Conservation (phyloP, 2,888 invertebrate species). For the Phymatocera aterrima region DNA sequence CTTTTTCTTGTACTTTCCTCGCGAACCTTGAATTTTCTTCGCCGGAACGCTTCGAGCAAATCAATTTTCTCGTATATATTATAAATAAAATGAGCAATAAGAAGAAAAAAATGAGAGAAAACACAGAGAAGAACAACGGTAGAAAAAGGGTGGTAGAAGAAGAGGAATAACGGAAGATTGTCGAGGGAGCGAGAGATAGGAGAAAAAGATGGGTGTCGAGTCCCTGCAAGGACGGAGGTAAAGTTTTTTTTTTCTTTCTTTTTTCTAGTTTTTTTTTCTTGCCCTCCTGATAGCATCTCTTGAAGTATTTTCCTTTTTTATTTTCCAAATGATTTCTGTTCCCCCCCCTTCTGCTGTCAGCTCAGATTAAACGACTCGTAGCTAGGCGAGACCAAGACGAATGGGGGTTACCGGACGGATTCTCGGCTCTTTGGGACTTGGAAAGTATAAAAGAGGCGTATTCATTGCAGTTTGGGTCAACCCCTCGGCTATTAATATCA, state of each 20-base stretch:
- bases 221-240: conserved; percentile 19
- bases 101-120: too few relatives aligned
- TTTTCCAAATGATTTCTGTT: neutral
- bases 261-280: too few relatives aligned
- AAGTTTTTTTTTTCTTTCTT: too few relatives aligned
- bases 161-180: neutral
- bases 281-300: conserved; percentile 23
- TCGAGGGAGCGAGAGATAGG: neutral
- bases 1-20: too few relatives aligned
- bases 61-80: too few relatives aligned
- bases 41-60: too few relatives aligned
- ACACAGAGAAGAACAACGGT: neutral
- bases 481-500: conserved; percentile 43
- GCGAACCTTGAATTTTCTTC: too few relatives aligned
- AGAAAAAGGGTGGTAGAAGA: neutral
- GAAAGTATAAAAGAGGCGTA: conserved; percentile 39
- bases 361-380: conserved; percentile 38
- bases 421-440: conserved; percentile 19
- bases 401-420: conserved; percentile 33
- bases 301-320: neutral
- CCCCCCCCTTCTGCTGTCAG: neutral
- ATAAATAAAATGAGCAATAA: too few relatives aligned
- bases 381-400: conserved; percentile 41
- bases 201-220: neutral
- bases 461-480: conserved; percentile 42